These are phyloP conservation scores for Bombus haemorrhoidalis DNA, from an alignment of 1,140 invertebrate genomes.

Conservation along the genomic window DNA sequence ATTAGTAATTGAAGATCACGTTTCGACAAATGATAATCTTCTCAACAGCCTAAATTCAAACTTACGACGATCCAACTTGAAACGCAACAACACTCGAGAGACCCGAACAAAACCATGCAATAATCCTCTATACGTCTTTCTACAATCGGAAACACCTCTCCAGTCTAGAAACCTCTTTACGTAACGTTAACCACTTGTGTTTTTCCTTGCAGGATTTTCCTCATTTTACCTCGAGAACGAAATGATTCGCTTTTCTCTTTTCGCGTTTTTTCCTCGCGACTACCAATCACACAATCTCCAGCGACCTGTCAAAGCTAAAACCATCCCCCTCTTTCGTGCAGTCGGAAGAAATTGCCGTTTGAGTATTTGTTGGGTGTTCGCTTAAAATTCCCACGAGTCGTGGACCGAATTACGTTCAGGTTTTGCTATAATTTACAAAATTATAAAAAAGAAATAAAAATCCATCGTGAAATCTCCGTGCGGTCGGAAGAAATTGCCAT, in stretches of 20 bases:
- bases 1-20: no score
- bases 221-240: background rate
- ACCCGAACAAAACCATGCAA: background rate
- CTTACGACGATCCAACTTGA: no score
- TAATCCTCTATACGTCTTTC: background rate
- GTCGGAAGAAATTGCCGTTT: background rate
- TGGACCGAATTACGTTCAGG: rapidly evolving
- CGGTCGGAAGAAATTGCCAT: no score
- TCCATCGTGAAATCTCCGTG: rapidly evolving
- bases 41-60: no score
- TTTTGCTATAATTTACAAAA: no score
- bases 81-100: background rate
- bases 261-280: no score
- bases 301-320: background rate
- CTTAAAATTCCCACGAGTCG: no score
- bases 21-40: no score
- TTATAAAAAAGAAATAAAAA: no score
- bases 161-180: background rate
- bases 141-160: background rate
- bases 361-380: background rate
- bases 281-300: background rate
- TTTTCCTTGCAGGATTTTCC: no score
- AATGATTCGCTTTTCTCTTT: background rate
- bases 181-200: background rate
- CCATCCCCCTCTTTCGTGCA: background rate